Conservation (phyloP, 2,113 vertebrate species). For the Tonatia bakeri region DNA sequence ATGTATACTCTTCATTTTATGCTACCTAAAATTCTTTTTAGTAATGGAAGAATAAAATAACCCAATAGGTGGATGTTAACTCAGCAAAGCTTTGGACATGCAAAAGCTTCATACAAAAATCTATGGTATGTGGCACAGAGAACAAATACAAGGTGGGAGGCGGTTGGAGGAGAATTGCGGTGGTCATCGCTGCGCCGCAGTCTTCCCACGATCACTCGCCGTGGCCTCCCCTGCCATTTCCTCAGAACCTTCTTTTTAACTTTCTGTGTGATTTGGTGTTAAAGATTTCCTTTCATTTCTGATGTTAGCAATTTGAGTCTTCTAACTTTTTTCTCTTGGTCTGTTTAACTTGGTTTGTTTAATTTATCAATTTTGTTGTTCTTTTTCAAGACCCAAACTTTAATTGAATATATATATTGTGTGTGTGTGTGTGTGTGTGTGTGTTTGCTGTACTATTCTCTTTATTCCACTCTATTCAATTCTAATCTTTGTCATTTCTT, state of each 20-base stretch:
- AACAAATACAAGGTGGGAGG: neutral
- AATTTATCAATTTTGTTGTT: neutral
- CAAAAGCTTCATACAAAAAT: neutral
- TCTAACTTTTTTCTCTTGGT: neutral
- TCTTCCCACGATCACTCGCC: fast-evolving
- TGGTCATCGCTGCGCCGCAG: fast-evolving
- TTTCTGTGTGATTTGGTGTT: neutral
- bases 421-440: too few relatives aligned
- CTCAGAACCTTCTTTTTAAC: neutral
- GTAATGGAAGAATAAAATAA: neutral
- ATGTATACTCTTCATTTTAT: neutral
- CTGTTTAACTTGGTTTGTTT: neutral
- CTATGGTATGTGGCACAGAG: neutral
- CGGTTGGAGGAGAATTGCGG: neutral
- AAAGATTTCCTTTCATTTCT: neutral
- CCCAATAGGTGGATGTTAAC: neutral
- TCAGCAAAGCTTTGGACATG: neutral
- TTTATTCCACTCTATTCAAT: neutral
- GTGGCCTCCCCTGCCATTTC: too few relatives aligned
- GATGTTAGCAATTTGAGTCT: neutral
- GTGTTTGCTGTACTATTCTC: neutral
- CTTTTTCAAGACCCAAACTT: neutral
- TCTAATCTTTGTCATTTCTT: neutral
- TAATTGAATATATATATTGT: neutral
- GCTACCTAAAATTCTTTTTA: neutral